Conservation (phyloP, 1,140 invertebrate species). For the Drosophila repleta region DNA sequence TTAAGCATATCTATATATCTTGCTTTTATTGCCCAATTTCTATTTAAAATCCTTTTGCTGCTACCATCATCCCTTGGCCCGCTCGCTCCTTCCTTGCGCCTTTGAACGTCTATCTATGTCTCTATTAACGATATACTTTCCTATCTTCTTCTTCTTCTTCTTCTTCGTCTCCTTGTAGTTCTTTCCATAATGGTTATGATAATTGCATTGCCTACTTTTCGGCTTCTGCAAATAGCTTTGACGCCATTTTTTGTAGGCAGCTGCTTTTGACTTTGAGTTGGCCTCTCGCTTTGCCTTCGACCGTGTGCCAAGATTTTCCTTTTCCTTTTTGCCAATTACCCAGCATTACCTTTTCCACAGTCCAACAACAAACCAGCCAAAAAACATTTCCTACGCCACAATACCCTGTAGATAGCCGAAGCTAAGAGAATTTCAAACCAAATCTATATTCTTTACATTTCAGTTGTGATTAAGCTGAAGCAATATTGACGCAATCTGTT, state of each 20-base stretch:
- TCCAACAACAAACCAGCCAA: neutral
- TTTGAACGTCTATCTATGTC: neutral
- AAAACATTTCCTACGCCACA: no score
- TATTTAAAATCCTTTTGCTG: neutral
- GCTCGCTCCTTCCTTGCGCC: neutral
- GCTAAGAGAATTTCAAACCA: no score
- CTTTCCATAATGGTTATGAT: conserved; percentile 40
- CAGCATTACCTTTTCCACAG: conserved; percentile 23
- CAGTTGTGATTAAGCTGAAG: no score
- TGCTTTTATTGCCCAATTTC: neutral
- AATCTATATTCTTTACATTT: no score
- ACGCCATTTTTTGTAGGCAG: conserved; percentile 20
- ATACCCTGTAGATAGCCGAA: conserved; percentile 5
- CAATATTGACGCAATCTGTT: no score
- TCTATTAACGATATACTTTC: neutral
- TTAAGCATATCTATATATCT: neutral
- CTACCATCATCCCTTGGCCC: neutral
- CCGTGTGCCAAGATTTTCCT: conserved; percentile 20
- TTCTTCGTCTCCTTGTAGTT: neutral
- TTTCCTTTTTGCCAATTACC: conserved; percentile 25
- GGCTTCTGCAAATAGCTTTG: conserved; percentile 19
- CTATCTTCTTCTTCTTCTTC: neutral
- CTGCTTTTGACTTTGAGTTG: conserved; percentile 8
- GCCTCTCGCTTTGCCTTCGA: conserved; percentile 4
- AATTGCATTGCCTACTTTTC: conserved; percentile 46